Conservation (phyloP, 2,113 vertebrate genomes). For the Megalops atlanticus region DNA sequence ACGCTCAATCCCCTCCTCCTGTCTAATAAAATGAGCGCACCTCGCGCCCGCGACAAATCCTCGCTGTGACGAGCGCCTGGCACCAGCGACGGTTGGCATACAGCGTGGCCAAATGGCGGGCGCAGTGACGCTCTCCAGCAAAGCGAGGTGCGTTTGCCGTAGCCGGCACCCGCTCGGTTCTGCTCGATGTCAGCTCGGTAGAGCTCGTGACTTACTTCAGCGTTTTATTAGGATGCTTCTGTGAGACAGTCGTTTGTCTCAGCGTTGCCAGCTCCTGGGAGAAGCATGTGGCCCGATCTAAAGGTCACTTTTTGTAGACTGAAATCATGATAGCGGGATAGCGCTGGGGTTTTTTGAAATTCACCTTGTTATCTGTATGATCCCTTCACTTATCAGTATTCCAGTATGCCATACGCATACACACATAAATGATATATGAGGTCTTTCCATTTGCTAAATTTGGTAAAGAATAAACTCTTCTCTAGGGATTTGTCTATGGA, state of each 20-base stretch:
- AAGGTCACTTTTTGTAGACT: background rate
- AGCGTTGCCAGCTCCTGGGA: background rate
- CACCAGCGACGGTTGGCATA: constrained; percentile 30
- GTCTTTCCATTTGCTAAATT: background rate
- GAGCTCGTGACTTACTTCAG: constrained; percentile 29
- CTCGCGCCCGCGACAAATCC: constrained; percentile 39
- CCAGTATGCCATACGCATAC: background rate
- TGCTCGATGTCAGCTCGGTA: constrained; percentile 34
- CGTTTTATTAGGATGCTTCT: constrained; percentile 35
- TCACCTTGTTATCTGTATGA: background rate
- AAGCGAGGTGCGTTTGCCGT: constrained; percentile 36
- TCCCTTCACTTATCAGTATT: background rate
- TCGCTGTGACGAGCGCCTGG: constrained; percentile 35
- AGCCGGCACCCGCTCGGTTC: background rate
- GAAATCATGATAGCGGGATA: background rate
- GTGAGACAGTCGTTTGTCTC: background rate
- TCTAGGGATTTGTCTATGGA: too few species aligned
- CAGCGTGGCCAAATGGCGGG: constrained; percentile 36
- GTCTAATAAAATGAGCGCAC: constrained; percentile 46
- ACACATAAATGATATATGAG: background rate
- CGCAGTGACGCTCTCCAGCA: constrained; percentile 30
- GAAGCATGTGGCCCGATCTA: background rate
- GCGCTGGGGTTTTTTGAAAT: background rate
- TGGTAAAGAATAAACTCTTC: too few species aligned
- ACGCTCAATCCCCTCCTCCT: constrained; percentile 23